These are phyloP conservation scores for Phalloptychus januarius DNA, from an alignment of 2,797 vertebrate genomes.

Conservation along the genomic window DNA sequence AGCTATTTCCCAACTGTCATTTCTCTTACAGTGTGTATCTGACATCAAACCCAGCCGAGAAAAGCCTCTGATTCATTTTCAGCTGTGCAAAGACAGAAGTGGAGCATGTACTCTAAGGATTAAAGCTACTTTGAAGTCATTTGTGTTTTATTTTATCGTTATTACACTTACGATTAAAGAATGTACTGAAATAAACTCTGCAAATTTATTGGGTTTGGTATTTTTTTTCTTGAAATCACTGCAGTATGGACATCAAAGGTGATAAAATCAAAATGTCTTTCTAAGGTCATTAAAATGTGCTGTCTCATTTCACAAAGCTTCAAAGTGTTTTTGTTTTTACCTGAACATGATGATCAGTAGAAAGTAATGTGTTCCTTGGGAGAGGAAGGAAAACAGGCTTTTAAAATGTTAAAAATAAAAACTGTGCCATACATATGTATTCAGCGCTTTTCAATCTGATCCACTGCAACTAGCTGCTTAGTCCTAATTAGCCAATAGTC, in stretches of 20 bases:
- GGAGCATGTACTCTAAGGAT: neutral
- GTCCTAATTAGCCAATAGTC: neutral
- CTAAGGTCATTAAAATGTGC: neutral
- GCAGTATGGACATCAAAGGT: conserved; percentile 13
- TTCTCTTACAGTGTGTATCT: conserved; percentile 13
- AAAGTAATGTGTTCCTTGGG: neutral
- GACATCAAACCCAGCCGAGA: conserved; percentile 20
- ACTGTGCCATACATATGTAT: neutral
- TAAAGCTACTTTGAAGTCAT: neutral
- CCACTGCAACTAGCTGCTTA: neutral
- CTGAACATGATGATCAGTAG: neutral
- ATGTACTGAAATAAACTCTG: neutral
- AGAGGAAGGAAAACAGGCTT: neutral
- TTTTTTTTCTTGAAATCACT: conserved; percentile 5
- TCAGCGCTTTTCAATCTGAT: neutral
- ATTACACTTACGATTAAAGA: neutral
- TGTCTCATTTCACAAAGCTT: neutral
- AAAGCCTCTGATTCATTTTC: conserved; percentile 33
- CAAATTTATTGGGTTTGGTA: conserved; percentile 5
- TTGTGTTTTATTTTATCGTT: conserved; percentile 16
- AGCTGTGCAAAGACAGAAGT: conserved; percentile 20
- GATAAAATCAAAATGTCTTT: conserved; percentile 20
- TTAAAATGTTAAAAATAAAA: neutral
- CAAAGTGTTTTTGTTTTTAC: neutral
- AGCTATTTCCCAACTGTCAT: conserved; percentile 50